Conservation (phyloP, 2,113 vertebrate species). For the Polyodon spathula region DNA sequence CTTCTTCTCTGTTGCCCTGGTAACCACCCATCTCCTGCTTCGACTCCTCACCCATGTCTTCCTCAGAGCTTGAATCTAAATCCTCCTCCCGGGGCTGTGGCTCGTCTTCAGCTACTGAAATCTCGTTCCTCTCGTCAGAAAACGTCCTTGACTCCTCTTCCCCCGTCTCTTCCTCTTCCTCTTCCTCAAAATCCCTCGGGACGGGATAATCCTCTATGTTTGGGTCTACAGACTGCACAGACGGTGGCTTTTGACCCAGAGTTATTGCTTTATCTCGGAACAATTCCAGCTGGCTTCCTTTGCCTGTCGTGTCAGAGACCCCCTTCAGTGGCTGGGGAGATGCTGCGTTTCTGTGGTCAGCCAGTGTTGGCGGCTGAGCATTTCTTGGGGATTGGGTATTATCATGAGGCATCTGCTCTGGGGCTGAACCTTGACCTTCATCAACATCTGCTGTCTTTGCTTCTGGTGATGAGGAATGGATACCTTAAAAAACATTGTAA, state of each 20-base stretch:
- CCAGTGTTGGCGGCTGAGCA: too few species aligned
- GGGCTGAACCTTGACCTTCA: not conserved
- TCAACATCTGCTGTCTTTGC: not conserved
- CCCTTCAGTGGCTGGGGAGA: too few species aligned
- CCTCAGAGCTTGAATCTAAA: constrained; percentile 2
- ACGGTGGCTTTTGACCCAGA: constrained; percentile 2
- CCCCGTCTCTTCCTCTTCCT: not conserved
- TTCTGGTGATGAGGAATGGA: not conserved
- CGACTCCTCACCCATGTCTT: not conserved
- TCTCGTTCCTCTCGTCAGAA: not conserved
- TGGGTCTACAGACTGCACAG: not conserved
- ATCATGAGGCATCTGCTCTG: not conserved
- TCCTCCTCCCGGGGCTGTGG: not conserved
- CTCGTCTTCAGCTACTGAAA: not conserved
- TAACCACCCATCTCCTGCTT: not conserved
- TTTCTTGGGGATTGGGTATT: not conserved
- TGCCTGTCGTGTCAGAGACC: not conserved
- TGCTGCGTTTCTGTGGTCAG: not conserved
- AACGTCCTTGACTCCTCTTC: not conserved
- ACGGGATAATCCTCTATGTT: not conserved
- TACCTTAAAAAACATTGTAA: not conserved
- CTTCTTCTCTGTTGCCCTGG: not conserved
- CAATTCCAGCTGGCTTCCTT: not conserved
- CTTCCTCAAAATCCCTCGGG: not conserved
- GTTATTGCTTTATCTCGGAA: too few species aligned